A percentile compares a stretch with the other conserved stretches of the same genome.
phyloP scores from a whole-genome alignment of 2,888 invertebrate species.

The Nemotelus pantherinus region DNA sequence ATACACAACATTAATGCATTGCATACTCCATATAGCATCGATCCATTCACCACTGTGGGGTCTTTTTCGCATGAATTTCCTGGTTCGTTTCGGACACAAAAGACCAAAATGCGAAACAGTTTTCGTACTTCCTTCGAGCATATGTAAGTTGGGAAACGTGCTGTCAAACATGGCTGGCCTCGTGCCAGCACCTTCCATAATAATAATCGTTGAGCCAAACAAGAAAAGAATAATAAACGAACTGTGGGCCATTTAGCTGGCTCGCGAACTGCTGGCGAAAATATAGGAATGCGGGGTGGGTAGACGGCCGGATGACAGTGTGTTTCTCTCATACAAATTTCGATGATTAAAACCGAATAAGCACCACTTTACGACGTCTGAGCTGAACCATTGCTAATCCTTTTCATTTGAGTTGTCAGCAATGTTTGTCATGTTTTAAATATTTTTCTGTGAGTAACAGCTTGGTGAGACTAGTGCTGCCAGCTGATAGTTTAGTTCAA shows the following conservation, averaged over 20 bases:
- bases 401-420: slow-evolving; percentile 8
- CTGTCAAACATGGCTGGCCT: slow-evolving; percentile 24
- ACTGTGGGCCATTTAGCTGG: neutral
- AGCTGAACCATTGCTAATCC: slow-evolving; percentile 23
- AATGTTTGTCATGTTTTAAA: slow-evolving; percentile 27
- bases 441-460: slow-evolving; percentile 23
- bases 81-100: slow-evolving; percentile 3
- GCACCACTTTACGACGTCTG: slow-evolving; percentile 29
- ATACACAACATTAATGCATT: too few species aligned
- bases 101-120: neutral
- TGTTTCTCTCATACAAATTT: neutral
- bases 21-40: too few species aligned
- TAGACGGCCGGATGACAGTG: neutral
- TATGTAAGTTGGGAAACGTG: slow-evolving; percentile 25
- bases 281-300: neutral
- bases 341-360: slow-evolving; percentile 24
- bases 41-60: too few species aligned
- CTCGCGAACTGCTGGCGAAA: neutral
- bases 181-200: slow-evolving; percentile 25
- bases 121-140: slow-evolving; percentile 16
- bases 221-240: slow-evolving; percentile 19
- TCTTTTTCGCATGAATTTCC: neutral
- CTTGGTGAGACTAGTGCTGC: neutral
- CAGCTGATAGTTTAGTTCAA: neutral
- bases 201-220: slow-evolving; percentile 15